These are phyloP conservation scores for Serranus cabrilla DNA, from an alignment of 2,797 vertebrate genomes.

Conservation along the genomic window DNA sequence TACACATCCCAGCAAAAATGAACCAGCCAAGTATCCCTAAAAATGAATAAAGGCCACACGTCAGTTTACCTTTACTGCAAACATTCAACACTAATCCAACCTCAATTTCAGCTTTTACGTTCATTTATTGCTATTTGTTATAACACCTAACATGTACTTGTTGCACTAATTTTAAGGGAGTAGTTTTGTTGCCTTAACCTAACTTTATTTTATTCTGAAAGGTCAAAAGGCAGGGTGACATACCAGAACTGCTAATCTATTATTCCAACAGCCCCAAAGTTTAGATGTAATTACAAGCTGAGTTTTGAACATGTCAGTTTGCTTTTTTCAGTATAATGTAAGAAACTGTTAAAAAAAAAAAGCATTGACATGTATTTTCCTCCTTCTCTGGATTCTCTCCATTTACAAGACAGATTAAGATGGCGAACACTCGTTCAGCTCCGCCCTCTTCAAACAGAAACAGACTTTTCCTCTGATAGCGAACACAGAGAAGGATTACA, in stretches of 20 bases:
- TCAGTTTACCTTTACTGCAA: too few species aligned
- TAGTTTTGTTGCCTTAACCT: too few species aligned
- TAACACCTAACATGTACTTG: too few species aligned
- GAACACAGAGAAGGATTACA: constrained; percentile 25
- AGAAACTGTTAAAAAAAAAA: not conserved
- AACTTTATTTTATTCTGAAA: too few species aligned
- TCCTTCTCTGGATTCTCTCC: constrained; percentile 7
- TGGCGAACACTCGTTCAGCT: constrained; percentile 20
- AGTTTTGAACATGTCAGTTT: not conserved
- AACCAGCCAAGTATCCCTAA: not conserved
- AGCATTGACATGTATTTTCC: not conserved
- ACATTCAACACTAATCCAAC: too few species aligned
- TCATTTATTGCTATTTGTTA: too few species aligned
- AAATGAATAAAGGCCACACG: too few species aligned
- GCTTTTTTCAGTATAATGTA: not conserved
- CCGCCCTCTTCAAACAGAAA: constrained; percentile 1
- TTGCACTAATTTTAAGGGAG: too few species aligned
- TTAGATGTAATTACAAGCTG: not conserved
- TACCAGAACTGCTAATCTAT: not conserved
- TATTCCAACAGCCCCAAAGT: not conserved
- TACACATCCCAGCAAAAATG: not conserved
- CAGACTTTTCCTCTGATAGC: not conserved
- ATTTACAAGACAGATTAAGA: constrained; percentile 26
- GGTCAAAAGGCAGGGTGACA: not conserved
- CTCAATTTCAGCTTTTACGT: too few species aligned